Base-by-base conservation (phyloP, 1,140 invertebrate genomes). In the Drosophila busckii region DNA sequence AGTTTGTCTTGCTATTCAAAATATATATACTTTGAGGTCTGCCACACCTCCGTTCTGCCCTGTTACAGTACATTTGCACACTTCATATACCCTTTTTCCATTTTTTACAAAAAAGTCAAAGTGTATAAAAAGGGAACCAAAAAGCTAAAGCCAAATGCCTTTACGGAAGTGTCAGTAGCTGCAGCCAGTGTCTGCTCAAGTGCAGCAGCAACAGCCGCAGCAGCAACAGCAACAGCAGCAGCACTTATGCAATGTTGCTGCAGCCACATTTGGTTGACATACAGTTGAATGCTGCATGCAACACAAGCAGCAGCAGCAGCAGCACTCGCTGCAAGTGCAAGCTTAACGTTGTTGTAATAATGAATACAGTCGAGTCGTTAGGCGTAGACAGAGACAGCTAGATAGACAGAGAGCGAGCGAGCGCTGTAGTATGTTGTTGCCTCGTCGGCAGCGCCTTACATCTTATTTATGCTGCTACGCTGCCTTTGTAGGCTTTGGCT, bases 161-260 rank as follows among this genome's bases (percentile, higher is more conserved):
- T 56, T 73, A 68, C 73, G 73, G 73, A 78, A 78, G 73, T 80
- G 73, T 78, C 71, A 71, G 53, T 80, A 56, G 49, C 67, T 71
- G 64, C 52, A n/a, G 67, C 53, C 59, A 44, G 60, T 80, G 67
- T 78, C 73, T 68, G 49, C 63, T 80, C 68, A 67, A 78, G 67
- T 71, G 15, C 22, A 61, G 19, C 29, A 59, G 16, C 12, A 34
- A 32, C 22, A n/a, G 13, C 38, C 28, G 23, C 25, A 32, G 23
- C 66, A 54, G 12, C 41, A 46, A 9, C 22, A 35, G 5, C 10
- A 53, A 16, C 28, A 46, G 13, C 16, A 49, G 23, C 44, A 41
- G 6, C 40, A 59, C 20, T 26, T 37, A 28, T 40, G 41, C 50
- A 23, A 16, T 15, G 48, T 12, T 61, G 23, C 16, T 13, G 29